A percentile compares a stretch with the other conserved stretches of the same genome.
Conservation (phyloP, 2,888 invertebrate species). For the Vandiemenella viatica region DNA sequence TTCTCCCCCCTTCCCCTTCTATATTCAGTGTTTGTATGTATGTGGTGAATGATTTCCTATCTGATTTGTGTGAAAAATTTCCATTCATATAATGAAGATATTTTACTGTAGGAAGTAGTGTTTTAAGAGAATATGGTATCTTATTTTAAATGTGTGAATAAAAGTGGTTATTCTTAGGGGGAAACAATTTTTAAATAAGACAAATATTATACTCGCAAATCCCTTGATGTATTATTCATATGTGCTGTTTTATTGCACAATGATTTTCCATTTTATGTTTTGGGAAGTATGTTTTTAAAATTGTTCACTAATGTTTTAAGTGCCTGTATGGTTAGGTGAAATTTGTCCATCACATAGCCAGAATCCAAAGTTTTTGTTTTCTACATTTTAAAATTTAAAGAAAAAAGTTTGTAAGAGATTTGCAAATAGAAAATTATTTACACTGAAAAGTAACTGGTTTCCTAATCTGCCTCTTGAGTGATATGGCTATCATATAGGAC, state of each 20-base stretch:
- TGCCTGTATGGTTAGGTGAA: conserved; percentile 18
- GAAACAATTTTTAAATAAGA: background rate
- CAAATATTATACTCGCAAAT: background rate
- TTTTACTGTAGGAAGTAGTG: too few species aligned
- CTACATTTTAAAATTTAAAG: background rate
- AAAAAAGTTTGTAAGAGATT: background rate
- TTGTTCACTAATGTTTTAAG: conserved; percentile 14
- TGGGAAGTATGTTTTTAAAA: conserved; percentile 1
- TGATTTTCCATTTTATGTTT: conserved; percentile 1
- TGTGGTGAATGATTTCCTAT: too few species aligned
- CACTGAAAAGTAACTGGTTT: background rate
- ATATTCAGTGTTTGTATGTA: too few species aligned
- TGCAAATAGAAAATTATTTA: background rate
- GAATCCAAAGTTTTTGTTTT: conserved; percentile 16
- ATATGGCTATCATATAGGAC: background rate
- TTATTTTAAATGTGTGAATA: too few species aligned
- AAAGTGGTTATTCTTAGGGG: conserved; percentile 2
- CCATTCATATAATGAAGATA: too few species aligned
- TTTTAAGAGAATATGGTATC: too few species aligned
- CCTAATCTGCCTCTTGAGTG: too few species aligned
- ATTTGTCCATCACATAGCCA: conserved; percentile 13
- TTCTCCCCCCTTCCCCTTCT: too few species aligned
- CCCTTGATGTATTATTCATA: conserved; percentile 5
- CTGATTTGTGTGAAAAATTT: too few species aligned
- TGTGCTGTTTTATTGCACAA: conserved; percentile 14